Base-by-base conservation (phyloP, 2,113 vertebrate genomes). In the Rynchops niger region DNA sequence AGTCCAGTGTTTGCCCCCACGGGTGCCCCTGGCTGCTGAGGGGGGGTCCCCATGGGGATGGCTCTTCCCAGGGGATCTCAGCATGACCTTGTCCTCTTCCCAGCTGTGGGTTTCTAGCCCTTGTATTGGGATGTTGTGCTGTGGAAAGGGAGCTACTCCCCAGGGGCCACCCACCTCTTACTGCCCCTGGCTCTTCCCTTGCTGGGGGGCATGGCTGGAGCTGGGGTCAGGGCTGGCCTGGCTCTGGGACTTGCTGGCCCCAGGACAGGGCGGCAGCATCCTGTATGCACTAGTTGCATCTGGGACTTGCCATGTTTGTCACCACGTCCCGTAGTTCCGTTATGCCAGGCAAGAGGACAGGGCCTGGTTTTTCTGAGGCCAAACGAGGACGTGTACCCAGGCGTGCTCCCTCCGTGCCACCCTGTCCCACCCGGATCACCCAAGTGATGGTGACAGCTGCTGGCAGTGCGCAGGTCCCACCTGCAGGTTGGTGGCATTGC, bases 1-100 rank as follows among this genome's bases (percentile, higher is more conserved):
- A 2, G 38, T 9, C 5, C 2, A 0, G 20, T 10, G 38, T 77
- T 73, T 50, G 88, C 6, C 34, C 27, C 32, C 0, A 1, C 0
- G 38, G 12, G 71, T 69, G 70, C 78, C n/a, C 22, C 26, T 15
- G 40, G 42, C 30, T 71, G 69, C 5, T 6, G 17, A 4, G 17
- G 9, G 22, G 16, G 16, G 4, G 5, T 77, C 27, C 45, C 55
- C 2, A 0, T 34, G 38, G 18, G 19, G 45, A 29, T 47, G 69
- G 20, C n/a, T 94, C 81, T 95, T 94, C 65, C 72, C 40, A 15
- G 61, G 40, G n/a, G 32, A 67, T 82, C 25, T 80, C 9, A 5
- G 30, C 16, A 2, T 58, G 69, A 59, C 65, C 30, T 69, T 79
- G 53, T 12, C 8, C 16, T 15, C 6, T 22, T 38, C 21, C 34